Conservation (phyloP, 2,888 invertebrate genomes). For the Teleiodes luculella region DNA sequence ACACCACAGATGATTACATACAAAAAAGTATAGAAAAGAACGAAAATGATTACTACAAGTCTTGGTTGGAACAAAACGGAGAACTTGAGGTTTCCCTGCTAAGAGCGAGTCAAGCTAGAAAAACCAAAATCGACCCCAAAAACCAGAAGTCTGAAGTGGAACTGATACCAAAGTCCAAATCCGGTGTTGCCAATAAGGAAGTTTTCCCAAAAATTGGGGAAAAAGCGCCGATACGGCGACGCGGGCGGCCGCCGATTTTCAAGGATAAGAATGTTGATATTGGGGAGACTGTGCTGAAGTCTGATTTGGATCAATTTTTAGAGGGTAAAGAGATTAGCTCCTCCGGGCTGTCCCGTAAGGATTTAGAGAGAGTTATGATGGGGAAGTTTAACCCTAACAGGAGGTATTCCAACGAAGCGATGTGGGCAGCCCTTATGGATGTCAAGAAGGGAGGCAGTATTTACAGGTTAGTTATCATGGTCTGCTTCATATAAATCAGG, state of each 20-base stretch:
- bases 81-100: constrained; percentile 69
- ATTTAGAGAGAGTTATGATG: constrained; percentile 74
- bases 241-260: constrained; percentile 67
- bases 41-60: constrained; percentile 70
- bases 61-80: constrained; percentile 72
- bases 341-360: constrained; percentile 69
- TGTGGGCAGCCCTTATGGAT: constrained; percentile 80
- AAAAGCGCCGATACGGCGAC: constrained; percentile 49
- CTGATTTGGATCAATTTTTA: constrained; percentile 71
- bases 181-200: constrained; percentile 43
- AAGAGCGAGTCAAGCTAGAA: constrained; percentile 57
- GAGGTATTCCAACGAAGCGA: constrained; percentile 72
- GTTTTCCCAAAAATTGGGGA: constrained; percentile 50
- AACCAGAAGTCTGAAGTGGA: constrained; percentile 65
- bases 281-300: constrained; percentile 66
- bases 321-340: constrained; percentile 73
- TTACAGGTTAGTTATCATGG: constrained; percentile 69
- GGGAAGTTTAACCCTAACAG: constrained; percentile 74
- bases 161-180: constrained; percentile 59
- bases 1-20: constrained; percentile 36
- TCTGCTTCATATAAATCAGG: too few species aligned
- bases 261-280: constrained; percentile 68
- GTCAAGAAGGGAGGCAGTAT: constrained; percentile 80
- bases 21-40: constrained; percentile 46
- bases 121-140: constrained; percentile 43